Evolutionary conservation across 1,140 invertebrate species (phyloP).

Genomic region (Drosophila kurseongensis): DNA sequence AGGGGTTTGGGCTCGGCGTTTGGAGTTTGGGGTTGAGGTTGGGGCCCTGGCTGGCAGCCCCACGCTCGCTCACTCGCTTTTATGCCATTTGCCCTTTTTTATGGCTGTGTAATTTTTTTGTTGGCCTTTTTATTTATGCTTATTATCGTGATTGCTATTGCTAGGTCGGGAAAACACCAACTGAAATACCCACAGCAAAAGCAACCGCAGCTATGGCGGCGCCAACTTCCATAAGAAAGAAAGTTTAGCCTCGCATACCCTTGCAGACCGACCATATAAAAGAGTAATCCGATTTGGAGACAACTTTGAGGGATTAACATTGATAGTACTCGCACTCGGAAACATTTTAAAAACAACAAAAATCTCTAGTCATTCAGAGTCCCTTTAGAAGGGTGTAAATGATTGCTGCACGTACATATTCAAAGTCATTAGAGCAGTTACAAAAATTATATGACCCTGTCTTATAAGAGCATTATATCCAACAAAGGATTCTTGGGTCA

Average conservation of each 20-base stretch:
- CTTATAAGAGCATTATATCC: background rate
- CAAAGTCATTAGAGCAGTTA: no score
- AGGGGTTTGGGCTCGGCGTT: conserved; percentile 4
- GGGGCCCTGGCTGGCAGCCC: background rate
- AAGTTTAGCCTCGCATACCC: conserved; percentile 1
- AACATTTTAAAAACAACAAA: background rate
- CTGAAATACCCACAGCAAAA: conserved; percentile 3
- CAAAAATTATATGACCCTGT: background rate
- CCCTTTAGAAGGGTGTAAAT: no score
- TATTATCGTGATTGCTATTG: conserved; percentile 77
- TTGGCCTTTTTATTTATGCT: conserved; percentile 79
- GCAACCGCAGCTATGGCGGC: conserved; percentile 2
- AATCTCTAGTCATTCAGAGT: no score
- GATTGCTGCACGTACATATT: no score
- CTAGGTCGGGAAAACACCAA: conserved; percentile 13
- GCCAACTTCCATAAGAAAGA: background rate
- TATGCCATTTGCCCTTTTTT: conserved; percentile 71
- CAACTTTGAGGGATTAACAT: background rate
- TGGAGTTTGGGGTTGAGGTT: conserved; percentile 1
- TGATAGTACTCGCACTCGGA: background rate
- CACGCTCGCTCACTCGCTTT: background rate
- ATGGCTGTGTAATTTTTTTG: conserved; percentile 79
- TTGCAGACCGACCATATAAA: background rate
- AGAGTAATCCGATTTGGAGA: background rate
- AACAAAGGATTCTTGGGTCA: background rate